Conservation (phyloP, 1,140 invertebrate genomes). For the Phymastichus coffea region DNA sequence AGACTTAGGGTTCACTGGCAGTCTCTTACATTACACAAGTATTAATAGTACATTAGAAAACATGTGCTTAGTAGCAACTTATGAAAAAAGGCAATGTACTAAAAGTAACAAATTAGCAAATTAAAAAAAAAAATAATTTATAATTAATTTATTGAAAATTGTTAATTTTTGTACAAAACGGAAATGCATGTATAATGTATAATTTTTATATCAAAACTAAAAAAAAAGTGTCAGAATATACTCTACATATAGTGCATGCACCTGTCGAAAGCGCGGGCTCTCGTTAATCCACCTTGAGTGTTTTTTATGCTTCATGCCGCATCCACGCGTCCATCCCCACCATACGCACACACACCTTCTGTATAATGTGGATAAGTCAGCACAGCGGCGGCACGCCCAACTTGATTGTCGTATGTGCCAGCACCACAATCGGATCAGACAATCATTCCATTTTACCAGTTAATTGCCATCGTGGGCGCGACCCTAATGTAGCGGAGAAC, state of each 20-base stretch:
- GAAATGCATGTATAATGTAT: no score
- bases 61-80: conserved; percentile 68
- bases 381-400: conserved; percentile 38
- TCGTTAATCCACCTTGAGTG: neutral
- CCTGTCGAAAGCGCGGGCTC: no score
- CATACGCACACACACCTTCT: no score
- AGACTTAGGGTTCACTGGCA: conserved; percentile 60
- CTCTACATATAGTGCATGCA: no score
- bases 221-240: no score
- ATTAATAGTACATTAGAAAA: conserved; percentile 72
- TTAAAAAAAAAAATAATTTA: neutral
- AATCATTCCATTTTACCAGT: conserved; percentile 15
- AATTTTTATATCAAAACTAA: no score
- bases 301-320: neutral
- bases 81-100: no score
- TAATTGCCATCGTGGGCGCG: neutral
- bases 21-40: conserved; percentile 67
- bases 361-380: no score
- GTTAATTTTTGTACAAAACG: neutral
- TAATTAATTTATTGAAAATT: neutral
- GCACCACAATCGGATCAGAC: neutral
- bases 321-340: conserved; percentile 37
- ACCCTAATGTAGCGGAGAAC: no score
- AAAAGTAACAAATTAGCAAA: neutral
- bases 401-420: conserved; percentile 38